phyloP scores from a whole-genome alignment of 2,888 invertebrate genomes.

The Platycheirus albimanus region DNA sequence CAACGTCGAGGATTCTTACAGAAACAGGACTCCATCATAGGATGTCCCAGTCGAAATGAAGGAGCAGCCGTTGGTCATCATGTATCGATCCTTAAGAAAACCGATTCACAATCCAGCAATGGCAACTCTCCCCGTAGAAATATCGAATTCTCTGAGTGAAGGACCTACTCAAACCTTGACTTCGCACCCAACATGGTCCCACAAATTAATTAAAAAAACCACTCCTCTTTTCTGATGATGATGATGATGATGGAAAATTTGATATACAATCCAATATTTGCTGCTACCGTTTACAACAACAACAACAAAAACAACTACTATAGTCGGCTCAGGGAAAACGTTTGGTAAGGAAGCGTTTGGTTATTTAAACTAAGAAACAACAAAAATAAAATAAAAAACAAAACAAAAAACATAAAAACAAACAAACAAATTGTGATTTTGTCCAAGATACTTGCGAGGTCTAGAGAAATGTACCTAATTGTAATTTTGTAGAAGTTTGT shows the following conservation, averaged over 20 bases:
- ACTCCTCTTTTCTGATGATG: slow-evolving; percentile 22
- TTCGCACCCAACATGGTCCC: slow-evolving; percentile 43
- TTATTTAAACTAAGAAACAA: slow-evolving; percentile 68
- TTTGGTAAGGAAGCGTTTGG: slow-evolving; percentile 72
- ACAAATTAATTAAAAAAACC: slow-evolving; percentile 63
- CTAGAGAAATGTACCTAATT: slow-evolving; percentile 74
- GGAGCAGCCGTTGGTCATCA: slow-evolving; percentile 81
- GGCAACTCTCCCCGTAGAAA: slow-evolving; percentile 80
- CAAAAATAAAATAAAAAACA: slow-evolving; percentile 32
- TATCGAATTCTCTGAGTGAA: slow-evolving; percentile 81
- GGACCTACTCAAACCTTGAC: slow-evolving; percentile 16
- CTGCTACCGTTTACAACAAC: slow-evolving; percentile 70
- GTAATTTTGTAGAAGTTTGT: slow-evolving; percentile 74
- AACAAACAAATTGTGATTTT: slow-evolving; percentile 72
- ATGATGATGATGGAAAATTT: slow-evolving; percentile 68
- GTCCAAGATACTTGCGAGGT: slow-evolving; percentile 72
- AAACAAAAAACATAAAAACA: slow-evolving; percentile 27
- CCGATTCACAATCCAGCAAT: slow-evolving; percentile 80
- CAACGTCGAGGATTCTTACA: slow-evolving; percentile 81
- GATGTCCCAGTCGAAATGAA: slow-evolving; percentile 80
- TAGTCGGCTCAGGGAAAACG: slow-evolving; percentile 75
- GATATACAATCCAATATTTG: slow-evolving; percentile 73
- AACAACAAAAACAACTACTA: slow-evolving; percentile 65
- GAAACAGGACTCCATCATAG: slow-evolving; percentile 82
- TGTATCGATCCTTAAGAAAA: slow-evolving; percentile 82